phyloP scores from a whole-genome alignment of 2,797 vertebrate species.

The Molossus alvarezi region DNA sequence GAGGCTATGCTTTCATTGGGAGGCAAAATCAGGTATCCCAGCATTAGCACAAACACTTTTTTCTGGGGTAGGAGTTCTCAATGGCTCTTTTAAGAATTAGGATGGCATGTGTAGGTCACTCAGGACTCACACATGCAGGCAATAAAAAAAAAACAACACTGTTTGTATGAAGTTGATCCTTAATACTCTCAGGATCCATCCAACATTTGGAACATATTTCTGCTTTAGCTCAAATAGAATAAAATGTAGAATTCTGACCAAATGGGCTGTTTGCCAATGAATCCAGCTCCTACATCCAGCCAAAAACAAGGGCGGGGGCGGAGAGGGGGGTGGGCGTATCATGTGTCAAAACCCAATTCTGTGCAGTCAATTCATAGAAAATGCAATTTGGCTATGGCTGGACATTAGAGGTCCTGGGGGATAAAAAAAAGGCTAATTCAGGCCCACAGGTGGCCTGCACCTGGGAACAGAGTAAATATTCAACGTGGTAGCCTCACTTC shows the following conservation, averaged over 20 bases:
- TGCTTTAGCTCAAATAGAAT: slow-evolving; percentile 77
- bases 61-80: background rate
- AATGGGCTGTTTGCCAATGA: slow-evolving; percentile 25
- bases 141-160: slow-evolving; percentile 67
- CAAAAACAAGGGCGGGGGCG: background rate
- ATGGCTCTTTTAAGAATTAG: slow-evolving; percentile 57
- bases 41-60: background rate
- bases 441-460: slow-evolving; percentile 88
- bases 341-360: slow-evolving; percentile 49
- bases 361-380: slow-evolving; percentile 49
- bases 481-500: slow-evolving; percentile 79
- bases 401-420: slow-evolving; percentile 58
- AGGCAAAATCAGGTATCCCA: background rate
- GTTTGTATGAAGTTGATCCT: slow-evolving; percentile 61
- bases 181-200: slow-evolving; percentile 68
- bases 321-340: rapidly evolving
- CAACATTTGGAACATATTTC: slow-evolving; percentile 74
- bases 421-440: slow-evolving; percentile 71
- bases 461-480: slow-evolving; percentile 84
- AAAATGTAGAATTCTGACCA: slow-evolving; percentile 73
- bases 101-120: slow-evolving; percentile 17
- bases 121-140: slow-evolving; percentile 59
- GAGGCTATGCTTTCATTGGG: slow-evolving; percentile 19
- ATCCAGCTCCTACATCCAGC: slow-evolving; percentile 43
- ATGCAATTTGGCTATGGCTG: background rate